Base-by-base conservation (phyloP, 30 jellyfish, hydroid and myxozoan genomes). In the Hydractinia symbiolongicarpus region DNA sequence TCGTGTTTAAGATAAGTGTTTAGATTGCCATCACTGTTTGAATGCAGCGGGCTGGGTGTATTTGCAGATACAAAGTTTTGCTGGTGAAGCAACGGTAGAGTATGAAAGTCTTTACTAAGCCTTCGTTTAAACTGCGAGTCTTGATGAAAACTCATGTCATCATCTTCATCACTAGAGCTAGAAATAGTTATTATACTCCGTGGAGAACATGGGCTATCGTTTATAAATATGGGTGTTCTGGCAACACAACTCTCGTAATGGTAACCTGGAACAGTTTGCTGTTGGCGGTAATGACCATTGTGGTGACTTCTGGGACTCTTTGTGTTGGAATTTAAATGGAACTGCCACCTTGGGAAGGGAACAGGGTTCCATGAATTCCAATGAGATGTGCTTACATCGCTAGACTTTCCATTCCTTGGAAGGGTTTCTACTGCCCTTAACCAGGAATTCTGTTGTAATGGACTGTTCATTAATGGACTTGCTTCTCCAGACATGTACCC, bases 401-500 rank as follows among this genome's bases (percentile, higher is more conserved):
- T 58, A 54, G 81, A 86, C 14, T 88, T 88, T 54, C 82, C 77
- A 54, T 80, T 30, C 13, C 87, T 51, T 11, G 79, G 89, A 76
- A 53, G 79, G 72, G 86, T 54, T 19, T 88, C 96, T 44, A 76
- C 76, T 10, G 96, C 87, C 44, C 97, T 66, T 13, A 82, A 82
- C 97, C 97, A 84, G 13, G 77, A 78, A 8, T 84, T 75, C 8
- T 77, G 76, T 20, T 89, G 19, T 16, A 70, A 70, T 0, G 97
- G 97, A 53, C 97, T 90, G 73, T 81, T 89, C 10, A 83, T 76
- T 17, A 86, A 52, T 4, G 96, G 96, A 55, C 96, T 88, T 76
- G 94, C 95, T 60, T 86, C 97, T 10, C 89, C 95, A 49, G 97
- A 90, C 95, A 90, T 90, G 79, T 90, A 90, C 0, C 97, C 97